Evolutionary conservation across 2,888 invertebrate species (phyloP), one percentile per base, ranked within the genome.

Genomic region (Leucania comma): DNA sequence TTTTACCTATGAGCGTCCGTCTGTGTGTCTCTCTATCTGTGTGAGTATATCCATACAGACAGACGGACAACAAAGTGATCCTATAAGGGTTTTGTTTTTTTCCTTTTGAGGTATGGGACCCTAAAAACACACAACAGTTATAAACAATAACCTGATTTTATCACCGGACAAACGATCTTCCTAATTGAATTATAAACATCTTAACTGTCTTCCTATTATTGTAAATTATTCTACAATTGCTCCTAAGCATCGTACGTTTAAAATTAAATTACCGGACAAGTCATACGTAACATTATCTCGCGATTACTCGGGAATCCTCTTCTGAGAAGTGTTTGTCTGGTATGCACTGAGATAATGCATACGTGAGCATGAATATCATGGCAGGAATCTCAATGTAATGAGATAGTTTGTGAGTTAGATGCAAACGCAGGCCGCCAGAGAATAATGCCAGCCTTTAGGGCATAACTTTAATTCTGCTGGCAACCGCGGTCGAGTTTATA

Each of bases 111-210:
- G n/a, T n/a, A n/a, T n/a, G n/a, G n/a, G n/a, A n/a, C n/a, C n/a
- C n/a, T 29, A 67, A 48, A 56, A 68, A 72, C 38, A 54, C 48
- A 58, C 24, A 67, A 29, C 29, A 1, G 59, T 58, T 6, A 75
- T n/a, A 62, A 63, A 69, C 66, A 75, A 75, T 65, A 73, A 73
- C 54, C 51, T 61, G 62, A 75, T 68, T 65, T 46, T 66, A 73
- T 72, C 58, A 66, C 62, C 48, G 26, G 42, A 38, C 59, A 75
- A 80, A 80, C 42, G 48, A 78, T 68, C 70, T 53, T 48, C 62
- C 62, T 84, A 78, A 84, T 81, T 77, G 84, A 77, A 84, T 84
- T 86, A 82, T 81, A 86, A 84, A 82, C 69, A 75, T 72, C 59
- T 29, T 66, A 73, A 70, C 69, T 38, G 48, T 71, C 29, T 72